Conservation (phyloP, 2,888 invertebrate species). For the Cerceris rybyensis region DNA sequence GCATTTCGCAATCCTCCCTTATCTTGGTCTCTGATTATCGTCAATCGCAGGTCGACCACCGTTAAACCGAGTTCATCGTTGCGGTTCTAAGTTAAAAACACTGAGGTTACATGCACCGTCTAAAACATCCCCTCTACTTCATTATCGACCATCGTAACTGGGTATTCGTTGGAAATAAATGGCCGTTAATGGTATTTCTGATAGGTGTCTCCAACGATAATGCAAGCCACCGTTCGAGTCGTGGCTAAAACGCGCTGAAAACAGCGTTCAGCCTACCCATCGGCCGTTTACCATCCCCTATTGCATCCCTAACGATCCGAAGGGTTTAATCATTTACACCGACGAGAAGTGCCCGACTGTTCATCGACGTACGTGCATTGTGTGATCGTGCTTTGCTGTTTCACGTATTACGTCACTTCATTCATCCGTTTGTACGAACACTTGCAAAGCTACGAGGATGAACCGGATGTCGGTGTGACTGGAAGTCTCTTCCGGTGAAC, state of each 20-base stretch:
- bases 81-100: no score
- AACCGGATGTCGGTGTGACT: constrained; percentile 7
- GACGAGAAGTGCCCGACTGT: constrained; percentile 20
- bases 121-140: background rate
- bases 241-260: constrained; percentile 56
- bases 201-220: constrained; percentile 64
- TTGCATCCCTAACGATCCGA: constrained; percentile 41
- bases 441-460: constrained; percentile 15
- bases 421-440: constrained; percentile 3
- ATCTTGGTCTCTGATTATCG: no score
- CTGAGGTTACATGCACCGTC: no score
- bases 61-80: no score
- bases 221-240: constrained; percentile 53
- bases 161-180: constrained; percentile 70
- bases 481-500: no score
- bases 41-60: no score
- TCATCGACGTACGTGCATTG: constrained; percentile 3
- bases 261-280: constrained; percentile 21
- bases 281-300: constrained; percentile 5
- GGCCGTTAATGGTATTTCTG: constrained; percentile 67
- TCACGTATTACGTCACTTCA: constrained; percentile 21
- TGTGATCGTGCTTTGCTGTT: constrained; percentile 14
- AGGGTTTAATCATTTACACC: constrained; percentile 47
- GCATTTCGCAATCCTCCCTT: no score
- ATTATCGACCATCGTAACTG: constrained; percentile 63